Conservation (phyloP, 23 tunicate genomes). For the Corella eumyota region DNA sequence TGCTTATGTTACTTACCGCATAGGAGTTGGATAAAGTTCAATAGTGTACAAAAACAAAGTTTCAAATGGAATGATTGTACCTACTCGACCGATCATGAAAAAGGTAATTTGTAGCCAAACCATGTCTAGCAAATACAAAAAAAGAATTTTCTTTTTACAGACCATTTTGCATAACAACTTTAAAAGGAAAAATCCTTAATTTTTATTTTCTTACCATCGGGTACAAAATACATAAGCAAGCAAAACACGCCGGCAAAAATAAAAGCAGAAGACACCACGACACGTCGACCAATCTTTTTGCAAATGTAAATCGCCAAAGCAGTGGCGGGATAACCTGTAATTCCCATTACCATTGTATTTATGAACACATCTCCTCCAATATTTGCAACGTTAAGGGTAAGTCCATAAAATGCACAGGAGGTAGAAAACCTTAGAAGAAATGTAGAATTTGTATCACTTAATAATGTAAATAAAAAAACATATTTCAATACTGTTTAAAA, state of each 20-base stretch:
- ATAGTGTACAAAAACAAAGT: background rate
- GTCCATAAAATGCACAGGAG: slow-evolving; percentile 8
- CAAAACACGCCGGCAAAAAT: slow-evolving; percentile 4
- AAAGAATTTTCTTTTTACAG: too few species aligned
- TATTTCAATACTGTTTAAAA: too few species aligned
- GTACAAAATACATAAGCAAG: slow-evolving; percentile 2
- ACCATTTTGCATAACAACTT: background rate
- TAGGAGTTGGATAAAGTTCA: slow-evolving; percentile 3
- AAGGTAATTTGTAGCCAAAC: background rate
- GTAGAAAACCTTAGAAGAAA: slow-evolving; percentile 9
- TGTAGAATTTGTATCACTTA: too few species aligned
- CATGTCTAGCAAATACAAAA: background rate
- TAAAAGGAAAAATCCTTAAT: background rate
- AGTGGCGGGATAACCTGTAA: background rate
- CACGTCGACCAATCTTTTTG: background rate
- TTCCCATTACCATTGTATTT: background rate
- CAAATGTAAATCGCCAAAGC: slow-evolving; percentile 1
- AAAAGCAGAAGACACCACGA: background rate
- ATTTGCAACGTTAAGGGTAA: slow-evolving; percentile 4
- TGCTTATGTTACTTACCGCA: background rate
- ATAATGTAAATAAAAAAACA: too few species aligned
- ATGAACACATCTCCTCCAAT: slow-evolving; percentile 1
- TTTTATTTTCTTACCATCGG: background rate
- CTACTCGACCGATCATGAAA: slow-evolving; percentile 1
- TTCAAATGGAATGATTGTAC: background rate